Evolutionary conservation across 2,797 vertebrate genomes (phyloP).

Genomic region (Urocyon cinereoargenteus): DNA sequence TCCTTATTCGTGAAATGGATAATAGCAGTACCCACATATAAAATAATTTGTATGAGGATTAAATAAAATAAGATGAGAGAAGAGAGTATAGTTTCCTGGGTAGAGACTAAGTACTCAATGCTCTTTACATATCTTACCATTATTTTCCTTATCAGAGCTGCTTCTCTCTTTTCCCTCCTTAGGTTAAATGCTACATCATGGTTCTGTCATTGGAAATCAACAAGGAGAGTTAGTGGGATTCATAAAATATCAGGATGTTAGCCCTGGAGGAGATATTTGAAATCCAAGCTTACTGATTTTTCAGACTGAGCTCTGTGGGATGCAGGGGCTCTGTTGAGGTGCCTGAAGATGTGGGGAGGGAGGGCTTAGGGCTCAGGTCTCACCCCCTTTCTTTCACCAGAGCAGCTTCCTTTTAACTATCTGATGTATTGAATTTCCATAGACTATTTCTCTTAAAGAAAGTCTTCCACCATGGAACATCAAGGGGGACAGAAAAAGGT

Average conservation of each 20-base stretch:
- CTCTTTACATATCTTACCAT: background rate
- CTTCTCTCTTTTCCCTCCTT: background rate
- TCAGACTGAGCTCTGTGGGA: background rate
- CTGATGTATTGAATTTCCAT: background rate
- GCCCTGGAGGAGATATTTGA: background rate
- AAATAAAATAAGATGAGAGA: constrained; percentile 2
- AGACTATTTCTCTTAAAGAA: background rate
- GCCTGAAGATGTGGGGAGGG: background rate
- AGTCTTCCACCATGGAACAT: background rate
- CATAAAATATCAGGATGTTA: background rate
- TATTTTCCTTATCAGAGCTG: background rate
- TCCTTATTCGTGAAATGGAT: background rate
- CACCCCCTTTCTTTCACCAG: background rate
- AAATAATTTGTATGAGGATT: background rate
- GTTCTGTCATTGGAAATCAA: background rate
- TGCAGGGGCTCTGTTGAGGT: background rate
- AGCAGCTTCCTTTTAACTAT: background rate
- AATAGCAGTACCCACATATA: background rate
- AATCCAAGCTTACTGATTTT: background rate
- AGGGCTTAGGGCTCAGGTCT: rapidly evolving
- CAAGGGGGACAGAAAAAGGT: background rate
- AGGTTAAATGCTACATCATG: background rate
- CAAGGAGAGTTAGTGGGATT: background rate
- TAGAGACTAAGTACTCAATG: background rate
- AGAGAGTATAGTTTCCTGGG: background rate